phyloP scores from a whole-genome alignment of 2,888 invertebrate species.

The Hipparchia semele region DNA sequence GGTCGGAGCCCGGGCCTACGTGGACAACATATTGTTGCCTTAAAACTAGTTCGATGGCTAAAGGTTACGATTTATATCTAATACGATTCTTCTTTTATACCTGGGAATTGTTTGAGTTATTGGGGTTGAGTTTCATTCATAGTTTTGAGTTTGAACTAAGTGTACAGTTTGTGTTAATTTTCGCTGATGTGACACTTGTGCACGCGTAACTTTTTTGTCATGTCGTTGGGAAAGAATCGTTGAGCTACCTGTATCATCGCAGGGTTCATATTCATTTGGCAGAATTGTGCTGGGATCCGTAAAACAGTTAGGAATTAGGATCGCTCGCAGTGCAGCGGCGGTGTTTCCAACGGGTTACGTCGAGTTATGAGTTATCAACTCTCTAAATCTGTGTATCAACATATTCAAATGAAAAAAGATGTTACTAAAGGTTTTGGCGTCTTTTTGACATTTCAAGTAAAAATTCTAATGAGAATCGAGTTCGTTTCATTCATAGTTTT shows the following conservation, averaged over 20 bases:
- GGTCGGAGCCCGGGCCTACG: slow-evolving; percentile 1
- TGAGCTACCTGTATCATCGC: not conserved
- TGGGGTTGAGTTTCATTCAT: slow-evolving; percentile 7
- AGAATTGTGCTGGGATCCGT: not conserved
- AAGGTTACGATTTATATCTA: not conserved
- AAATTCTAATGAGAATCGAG: too few relatives aligned
- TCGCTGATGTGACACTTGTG: not conserved
- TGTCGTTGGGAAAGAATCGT: not conserved
- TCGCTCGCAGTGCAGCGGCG: not conserved
- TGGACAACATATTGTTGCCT: slow-evolving; percentile 4
- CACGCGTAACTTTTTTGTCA: slow-evolving; percentile 3
- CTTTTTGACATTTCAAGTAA: too few relatives aligned
- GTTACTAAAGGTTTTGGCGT: too few relatives aligned
- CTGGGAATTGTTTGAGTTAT: not conserved
- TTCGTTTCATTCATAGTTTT: too few relatives aligned
- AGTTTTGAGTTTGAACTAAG: not conserved
- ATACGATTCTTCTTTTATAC: not conserved
- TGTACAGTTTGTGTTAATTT: not conserved
- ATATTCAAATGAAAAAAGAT: too few relatives aligned
- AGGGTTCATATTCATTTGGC: not conserved
- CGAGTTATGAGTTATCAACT: too few relatives aligned
- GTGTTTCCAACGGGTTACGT: too few relatives aligned
- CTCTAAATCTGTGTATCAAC: too few relatives aligned
- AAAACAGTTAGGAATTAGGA: not conserved
- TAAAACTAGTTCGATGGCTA: not conserved